Base-by-base conservation (phyloP, 2,113 vertebrate species). In the Anolis carolinensis region DNA sequence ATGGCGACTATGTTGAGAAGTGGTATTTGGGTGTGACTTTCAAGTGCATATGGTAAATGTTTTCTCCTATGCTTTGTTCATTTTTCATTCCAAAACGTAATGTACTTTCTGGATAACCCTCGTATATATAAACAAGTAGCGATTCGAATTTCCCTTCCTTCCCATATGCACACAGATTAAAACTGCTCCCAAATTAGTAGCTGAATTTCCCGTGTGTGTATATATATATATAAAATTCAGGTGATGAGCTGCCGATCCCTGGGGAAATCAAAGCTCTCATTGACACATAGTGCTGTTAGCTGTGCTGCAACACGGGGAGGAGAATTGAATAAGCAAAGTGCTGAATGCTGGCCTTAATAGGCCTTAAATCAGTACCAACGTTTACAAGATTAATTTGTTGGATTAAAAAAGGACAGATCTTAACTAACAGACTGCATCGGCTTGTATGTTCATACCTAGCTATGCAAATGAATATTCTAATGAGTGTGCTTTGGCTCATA, bases 241-340 rank as follows among this genome's bases (percentile, higher is more conserved):
- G 32, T 39, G 81, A 83, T 27, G 25, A 36, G 39, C n/a, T 63
- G 34, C 30, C 16, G 11, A 0, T 48, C 86, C 62, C 25, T 18
- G 82, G 27, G 4, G 34, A 0, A 76, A 80, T 81, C 68, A 48
- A 34, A 80, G 36, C 65, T 86, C 14, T 52, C 76, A 16, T 50
- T 67, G 44, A 76, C 82, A 62, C 1, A 39, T 2, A 32, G 0
- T 9, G 50, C 27, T 75, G 16, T 55, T 89, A 65, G 76, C 11
- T 52, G 14, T 5, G 11, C 0, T 1, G 1, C 0, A 0, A 1
- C 11, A 7, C 0, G 16, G 21, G 39, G 55, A 79, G 82, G 7
- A 75, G 32, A 83, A 84, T 52, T 10, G 63, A 59, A 0, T 27
- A 65, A 78, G n/a, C 20, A 7, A 62, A 79, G 65, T 55, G 10